Evolutionary conservation across 2,113 vertebrate genomes (phyloP).

Genomic region (Zosterops lateralis): DNA sequence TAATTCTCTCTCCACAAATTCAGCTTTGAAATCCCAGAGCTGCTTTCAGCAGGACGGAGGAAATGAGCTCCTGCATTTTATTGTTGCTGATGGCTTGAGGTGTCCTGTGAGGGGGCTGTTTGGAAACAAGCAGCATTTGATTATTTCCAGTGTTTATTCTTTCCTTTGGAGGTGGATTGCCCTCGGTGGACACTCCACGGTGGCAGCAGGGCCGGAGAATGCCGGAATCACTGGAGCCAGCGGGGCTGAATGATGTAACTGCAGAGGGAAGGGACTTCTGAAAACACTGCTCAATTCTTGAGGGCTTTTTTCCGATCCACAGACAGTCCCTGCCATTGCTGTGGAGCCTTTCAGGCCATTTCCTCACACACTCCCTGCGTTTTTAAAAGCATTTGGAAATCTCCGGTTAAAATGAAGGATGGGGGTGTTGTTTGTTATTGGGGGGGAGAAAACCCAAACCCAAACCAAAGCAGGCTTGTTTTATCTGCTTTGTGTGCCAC

Average conservation of each 20-base stretch:
- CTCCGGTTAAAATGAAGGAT: not conserved
- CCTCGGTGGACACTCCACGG: not conserved
- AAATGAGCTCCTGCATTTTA: slow-evolving; percentile 22
- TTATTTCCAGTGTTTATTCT: not conserved
- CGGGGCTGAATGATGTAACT: not conserved
- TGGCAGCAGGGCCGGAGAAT: not conserved
- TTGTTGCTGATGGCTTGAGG: not conserved
- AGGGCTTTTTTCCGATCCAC: not conserved
- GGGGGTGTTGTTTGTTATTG: not conserved
- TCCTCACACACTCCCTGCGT: accelerated
- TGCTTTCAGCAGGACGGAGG: not conserved
- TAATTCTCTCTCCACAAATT: not conserved
- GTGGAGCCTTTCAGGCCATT: not conserved
- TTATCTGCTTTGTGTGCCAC: not conserved
- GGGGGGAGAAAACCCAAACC: accelerated
- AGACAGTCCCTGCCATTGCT: not conserved
- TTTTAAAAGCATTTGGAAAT: not conserved
- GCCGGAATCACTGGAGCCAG: not conserved
- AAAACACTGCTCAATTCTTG: not conserved
- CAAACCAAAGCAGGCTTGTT: not conserved
- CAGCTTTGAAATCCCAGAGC: not conserved
- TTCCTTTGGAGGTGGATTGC: not conserved
- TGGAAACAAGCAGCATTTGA: not conserved
- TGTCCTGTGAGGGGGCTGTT: not conserved
- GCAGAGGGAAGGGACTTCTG: not conserved